Base-by-base conservation (phyloP, 2,888 invertebrate species). In the Merodon equestris region DNA sequence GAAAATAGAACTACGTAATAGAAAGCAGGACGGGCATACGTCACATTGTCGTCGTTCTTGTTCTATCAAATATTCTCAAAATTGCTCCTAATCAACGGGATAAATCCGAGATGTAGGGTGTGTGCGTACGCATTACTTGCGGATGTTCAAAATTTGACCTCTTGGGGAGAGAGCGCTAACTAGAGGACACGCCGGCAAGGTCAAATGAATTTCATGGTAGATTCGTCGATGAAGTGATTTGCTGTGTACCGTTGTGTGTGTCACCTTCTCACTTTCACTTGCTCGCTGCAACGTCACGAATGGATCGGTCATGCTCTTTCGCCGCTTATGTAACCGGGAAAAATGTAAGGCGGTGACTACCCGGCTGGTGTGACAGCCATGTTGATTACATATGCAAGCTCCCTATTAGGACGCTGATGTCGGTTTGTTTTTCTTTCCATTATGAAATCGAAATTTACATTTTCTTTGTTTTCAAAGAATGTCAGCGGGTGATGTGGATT, bases 101-200 rank as follows among this genome's bases (percentile, higher is more conserved):
- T 27, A 48, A 71, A 47, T 56, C 13, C 5, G 34, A 40, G 17
- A 2, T 14, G 50, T 13, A 4, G 36, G 14, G 1, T 3, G 10
- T 18, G 44, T 18, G 12, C 14, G 10, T 27, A 19, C 17, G 18
- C 19, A 58, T 34, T 45, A 45, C 38, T 13, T 5, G 57, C 2
- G 48, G 45, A 44, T 68, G 47, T 50, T 53, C 42, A 14, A 19
- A 40, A 53, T 51, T 47, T 38, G 38, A 47, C 58, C 42, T n/a
- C 9, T 47, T 27, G 3, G 3, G 27, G 27, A 27, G 27, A 27
- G 27, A 27, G 27, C 58, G n/a, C 40, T n/a, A 9, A 3, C 2
- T n/a, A 77, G 67, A 77, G 77, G 77, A 67, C 77, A 67, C 36
- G 48, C 56, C 27, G 61, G 9, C 76, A 77, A 77, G 77, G 77